A percentile compares a stretch with the other conserved stretches of the same genome.
Evolutionary conservation across 2,113 vertebrate genomes (phyloP).

Genomic region (Pygoscelis adeliae): DNA sequence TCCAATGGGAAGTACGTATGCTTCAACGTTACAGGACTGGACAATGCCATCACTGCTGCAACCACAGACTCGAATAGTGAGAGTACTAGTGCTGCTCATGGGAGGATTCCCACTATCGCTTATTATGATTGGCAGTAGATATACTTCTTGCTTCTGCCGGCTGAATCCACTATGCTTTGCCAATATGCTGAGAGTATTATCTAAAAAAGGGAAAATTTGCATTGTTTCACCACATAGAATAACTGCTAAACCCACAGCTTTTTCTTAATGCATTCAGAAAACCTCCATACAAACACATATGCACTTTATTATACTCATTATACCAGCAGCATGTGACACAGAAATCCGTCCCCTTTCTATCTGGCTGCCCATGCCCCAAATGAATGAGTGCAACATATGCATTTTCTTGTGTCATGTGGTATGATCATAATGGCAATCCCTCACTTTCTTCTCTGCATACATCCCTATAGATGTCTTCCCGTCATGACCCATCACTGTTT

Average conservation of each 20-base stretch:
- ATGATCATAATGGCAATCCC: background rate
- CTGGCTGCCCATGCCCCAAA: background rate
- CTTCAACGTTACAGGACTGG: constrained; percentile 96
- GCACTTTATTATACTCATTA: background rate
- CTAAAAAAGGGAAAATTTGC: constrained; percentile 70
- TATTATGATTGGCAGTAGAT: constrained; percentile 94
- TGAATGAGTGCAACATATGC: fast-evolving
- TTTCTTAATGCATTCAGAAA: background rate
- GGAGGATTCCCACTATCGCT: constrained; percentile 93
- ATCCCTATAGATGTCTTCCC: background rate
- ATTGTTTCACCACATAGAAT: background rate
- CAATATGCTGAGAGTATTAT: constrained; percentile 94
- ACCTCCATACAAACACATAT: background rate
- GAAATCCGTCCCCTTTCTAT: background rate
- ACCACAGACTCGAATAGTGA: constrained; percentile 96
- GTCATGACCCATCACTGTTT: background rate
- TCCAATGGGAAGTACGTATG: constrained; percentile 95
- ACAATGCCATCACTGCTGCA: constrained; percentile 92
- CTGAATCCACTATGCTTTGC: constrained; percentile 94
- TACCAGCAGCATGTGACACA: background rate
- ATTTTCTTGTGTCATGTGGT: background rate
- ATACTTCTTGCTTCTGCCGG: constrained; percentile 95
- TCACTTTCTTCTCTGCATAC: background rate
- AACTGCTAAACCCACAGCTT: background rate
- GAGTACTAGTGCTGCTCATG: constrained; percentile 96